Evolutionary conservation across 2,113 vertebrate species (phyloP).

Genomic region (Istiophorus platypterus): DNA sequence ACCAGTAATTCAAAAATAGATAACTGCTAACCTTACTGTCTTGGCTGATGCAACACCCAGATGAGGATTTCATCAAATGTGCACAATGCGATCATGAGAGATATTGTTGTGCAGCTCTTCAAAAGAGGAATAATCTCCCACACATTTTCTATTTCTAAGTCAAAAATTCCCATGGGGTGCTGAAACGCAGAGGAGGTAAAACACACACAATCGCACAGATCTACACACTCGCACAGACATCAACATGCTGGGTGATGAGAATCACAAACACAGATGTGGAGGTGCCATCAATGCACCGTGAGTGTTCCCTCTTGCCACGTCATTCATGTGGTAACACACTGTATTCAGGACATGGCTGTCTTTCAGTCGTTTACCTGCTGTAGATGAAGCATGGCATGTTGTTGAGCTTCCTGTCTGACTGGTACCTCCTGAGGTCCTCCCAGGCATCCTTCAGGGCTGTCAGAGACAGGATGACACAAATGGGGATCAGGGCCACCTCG

Average conservation of each 20-base stretch:
- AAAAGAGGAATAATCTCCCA: slow-evolving; percentile 79
- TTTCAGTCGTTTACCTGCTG: slow-evolving; percentile 86
- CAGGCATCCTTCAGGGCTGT: slow-evolving; percentile 94
- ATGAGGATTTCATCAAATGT: slow-evolving; percentile 77
- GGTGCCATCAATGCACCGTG: slow-evolving; percentile 4
- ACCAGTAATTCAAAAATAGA: slow-evolving; percentile 68
- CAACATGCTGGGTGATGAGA: slow-evolving; percentile 39
- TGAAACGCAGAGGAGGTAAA: slow-evolving; percentile 71
- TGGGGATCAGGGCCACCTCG: slow-evolving; percentile 88
- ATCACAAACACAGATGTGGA: slow-evolving; percentile 39
- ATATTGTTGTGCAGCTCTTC: slow-evolving; percentile 78
- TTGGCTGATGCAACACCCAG: slow-evolving; percentile 77
- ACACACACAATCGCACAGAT: slow-evolving; percentile 52
- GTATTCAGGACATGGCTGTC: neutral
- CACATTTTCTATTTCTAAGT: slow-evolving; percentile 75
- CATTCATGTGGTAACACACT: slow-evolving; percentile 2
- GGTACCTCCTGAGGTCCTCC: slow-evolving; percentile 93
- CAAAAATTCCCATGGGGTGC: slow-evolving; percentile 71
- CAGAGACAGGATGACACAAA: slow-evolving; percentile 88
- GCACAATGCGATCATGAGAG: slow-evolving; percentile 67
- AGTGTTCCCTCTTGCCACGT: slow-evolving; percentile 22
- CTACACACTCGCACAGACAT: slow-evolving; percentile 44
- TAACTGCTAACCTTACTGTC: slow-evolving; percentile 65
- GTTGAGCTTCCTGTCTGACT: slow-evolving; percentile 91
- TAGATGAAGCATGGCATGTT: slow-evolving; percentile 88